These are phyloP conservation scores for Cremastobaeus sp. DNA, from an alignment of 2,888 invertebrate species.

Conservation along the genomic window DNA sequence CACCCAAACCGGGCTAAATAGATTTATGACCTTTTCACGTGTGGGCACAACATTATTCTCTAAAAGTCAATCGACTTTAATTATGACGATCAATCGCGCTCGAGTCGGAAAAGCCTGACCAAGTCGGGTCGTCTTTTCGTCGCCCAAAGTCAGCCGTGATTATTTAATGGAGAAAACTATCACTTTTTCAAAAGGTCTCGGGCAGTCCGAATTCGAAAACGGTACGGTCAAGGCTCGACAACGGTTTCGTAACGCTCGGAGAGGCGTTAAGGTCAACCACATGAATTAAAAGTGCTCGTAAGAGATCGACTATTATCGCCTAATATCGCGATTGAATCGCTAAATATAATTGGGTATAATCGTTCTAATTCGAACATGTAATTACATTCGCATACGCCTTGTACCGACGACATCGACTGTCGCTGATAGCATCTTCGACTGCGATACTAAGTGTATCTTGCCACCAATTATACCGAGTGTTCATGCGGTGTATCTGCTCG, in stretches of 20 bases:
- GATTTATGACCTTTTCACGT: constrained; percentile 53
- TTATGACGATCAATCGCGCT: too few species aligned
- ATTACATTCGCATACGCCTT: constrained; percentile 45
- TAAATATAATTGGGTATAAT: constrained; percentile 40
- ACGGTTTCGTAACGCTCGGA: too few species aligned
- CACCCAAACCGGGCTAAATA: constrained; percentile 19
- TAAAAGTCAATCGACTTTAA: constrained; percentile 40
- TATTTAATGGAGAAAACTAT: too few species aligned
- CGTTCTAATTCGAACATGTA: constrained; percentile 46
- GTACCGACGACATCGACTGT: constrained; percentile 52
- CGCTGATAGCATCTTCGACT: constrained; percentile 53
- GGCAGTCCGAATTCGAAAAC: too few species aligned
- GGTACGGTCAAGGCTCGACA: too few species aligned
- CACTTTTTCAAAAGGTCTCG: too few species aligned
- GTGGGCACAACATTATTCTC: constrained; percentile 41
- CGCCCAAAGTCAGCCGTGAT: too few species aligned
- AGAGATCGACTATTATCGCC: background rate
- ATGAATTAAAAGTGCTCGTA: background rate
- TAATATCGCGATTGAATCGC: constrained; percentile 32
- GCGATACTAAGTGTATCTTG: constrained; percentile 55
- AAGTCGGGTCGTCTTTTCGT: constrained; percentile 8
- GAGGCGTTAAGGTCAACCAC: too few species aligned
- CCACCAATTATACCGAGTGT: constrained; percentile 51
- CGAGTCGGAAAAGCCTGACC: constrained; percentile 40
- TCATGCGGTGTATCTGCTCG: constrained; percentile 9